phyloP scores from a whole-genome alignment of 2,113 vertebrate genomes.

The Lepidothrix coronata region DNA sequence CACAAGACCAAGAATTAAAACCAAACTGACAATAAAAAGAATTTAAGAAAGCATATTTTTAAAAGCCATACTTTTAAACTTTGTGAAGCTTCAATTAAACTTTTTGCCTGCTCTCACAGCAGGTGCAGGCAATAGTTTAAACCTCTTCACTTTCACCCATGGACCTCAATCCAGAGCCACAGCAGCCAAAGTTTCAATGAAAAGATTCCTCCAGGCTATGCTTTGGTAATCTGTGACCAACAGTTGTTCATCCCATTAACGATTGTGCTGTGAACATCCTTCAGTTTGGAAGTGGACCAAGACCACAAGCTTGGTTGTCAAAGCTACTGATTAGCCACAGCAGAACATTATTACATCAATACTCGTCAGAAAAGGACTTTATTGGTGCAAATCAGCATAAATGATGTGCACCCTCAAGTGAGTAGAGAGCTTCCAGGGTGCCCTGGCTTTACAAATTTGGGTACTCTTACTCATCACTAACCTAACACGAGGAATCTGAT shows the following conservation, averaged over 20 bases:
- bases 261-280: not conserved
- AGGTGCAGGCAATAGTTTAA: not conserved
- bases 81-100: not conserved
- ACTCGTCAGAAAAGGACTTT: not conserved
- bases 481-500: not conserved
- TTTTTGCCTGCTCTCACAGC: not conserved
- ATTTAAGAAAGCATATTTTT: not conserved
- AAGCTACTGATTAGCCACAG: not conserved
- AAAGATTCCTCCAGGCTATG: not conserved
- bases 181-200: not conserved
- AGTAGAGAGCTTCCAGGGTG: not conserved
- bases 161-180: not conserved
- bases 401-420: not conserved
- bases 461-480: not conserved
- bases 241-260: not conserved
- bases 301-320: not conserved
- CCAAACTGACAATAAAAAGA: not conserved
- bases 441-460: not conserved
- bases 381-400: not conserved
- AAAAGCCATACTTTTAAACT: not conserved
- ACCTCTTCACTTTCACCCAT: not conserved
- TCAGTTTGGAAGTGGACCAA: not conserved
- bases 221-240: not conserved
- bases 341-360: not conserved
- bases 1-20: not conserved